Evolutionary conservation across 2,888 invertebrate genomes (phyloP).

Genomic region (Conistra vaccinii): DNA sequence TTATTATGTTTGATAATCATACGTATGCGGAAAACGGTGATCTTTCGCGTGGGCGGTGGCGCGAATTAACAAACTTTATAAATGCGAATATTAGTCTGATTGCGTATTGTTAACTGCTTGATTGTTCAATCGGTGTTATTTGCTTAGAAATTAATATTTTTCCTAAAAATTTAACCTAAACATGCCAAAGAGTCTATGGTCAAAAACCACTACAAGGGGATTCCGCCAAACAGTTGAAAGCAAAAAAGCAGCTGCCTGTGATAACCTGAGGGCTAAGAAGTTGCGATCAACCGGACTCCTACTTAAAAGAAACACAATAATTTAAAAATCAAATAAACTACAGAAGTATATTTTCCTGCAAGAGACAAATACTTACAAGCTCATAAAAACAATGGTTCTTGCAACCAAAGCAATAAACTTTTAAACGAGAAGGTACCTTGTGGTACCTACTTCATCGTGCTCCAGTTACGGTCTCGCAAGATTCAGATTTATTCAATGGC

Average conservation of each 20-base stretch:
- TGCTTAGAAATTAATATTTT: constrained; percentile 14
- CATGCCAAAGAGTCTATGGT: not conserved
- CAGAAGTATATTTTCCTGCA: not conserved
- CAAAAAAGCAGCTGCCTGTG: not conserved
- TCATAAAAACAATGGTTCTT: not conserved
- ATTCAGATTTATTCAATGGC: constrained; percentile 14
- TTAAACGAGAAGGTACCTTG: not conserved
- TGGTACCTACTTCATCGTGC: not conserved
- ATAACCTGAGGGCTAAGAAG: not conserved
- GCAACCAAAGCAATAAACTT: not conserved
- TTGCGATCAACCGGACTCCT: not conserved
- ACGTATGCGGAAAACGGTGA: constrained; percentile 51
- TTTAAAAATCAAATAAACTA: not conserved
- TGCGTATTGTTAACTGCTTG: constrained; percentile 25
- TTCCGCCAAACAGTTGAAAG: not conserved
- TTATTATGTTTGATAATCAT: constrained; percentile 42
- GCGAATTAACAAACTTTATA: constrained; percentile 17
- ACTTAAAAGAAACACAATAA: not conserved
- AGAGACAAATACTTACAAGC: not conserved
- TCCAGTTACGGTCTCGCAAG: not conserved
- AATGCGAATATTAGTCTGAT: constrained; percentile 40
- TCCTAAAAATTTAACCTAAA: not conserved
- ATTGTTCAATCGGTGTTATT: constrained; percentile 34
- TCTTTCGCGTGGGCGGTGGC: constrained; percentile 38
- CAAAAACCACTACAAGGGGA: not conserved